Evolutionary conservation across 2,797 vertebrate species (phyloP).

Genomic region (Podarcis lilfordi): DNA sequence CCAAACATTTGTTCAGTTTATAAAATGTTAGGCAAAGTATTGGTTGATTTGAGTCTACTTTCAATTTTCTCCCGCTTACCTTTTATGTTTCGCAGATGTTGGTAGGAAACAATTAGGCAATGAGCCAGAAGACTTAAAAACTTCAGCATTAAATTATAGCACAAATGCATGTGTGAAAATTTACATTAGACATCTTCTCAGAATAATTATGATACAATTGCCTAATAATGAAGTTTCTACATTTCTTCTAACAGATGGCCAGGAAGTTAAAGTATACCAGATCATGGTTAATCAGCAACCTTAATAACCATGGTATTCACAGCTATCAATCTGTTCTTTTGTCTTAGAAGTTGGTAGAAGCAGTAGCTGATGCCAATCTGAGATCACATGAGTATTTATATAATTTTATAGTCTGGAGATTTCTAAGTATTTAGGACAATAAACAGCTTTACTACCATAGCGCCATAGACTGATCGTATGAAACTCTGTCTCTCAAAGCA

Average conservation of each 20-base stretch:
- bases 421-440: neutral
- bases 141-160: slow-evolving; percentile 53
- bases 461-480: too few species aligned
- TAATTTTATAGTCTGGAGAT: slow-evolving; percentile 4
- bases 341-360: slow-evolving; percentile 22
- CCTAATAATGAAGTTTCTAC: slow-evolving; percentile 64
- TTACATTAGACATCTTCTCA: slow-evolving; percentile 52
- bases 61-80: slow-evolving; percentile 22
- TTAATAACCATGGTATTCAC: slow-evolving; percentile 53
- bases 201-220: slow-evolving; percentile 68
- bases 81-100: slow-evolving; percentile 64
- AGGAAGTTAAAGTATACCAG: slow-evolving; percentile 60
- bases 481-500: neutral
- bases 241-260: slow-evolving; percentile 69
- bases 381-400: slow-evolving; percentile 44
- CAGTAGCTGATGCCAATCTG: slow-evolving; percentile 20
- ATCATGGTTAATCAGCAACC: slow-evolving; percentile 68
- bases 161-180: slow-evolving; percentile 60
- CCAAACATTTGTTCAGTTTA: slow-evolving; percentile 52
- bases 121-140: slow-evolving; percentile 58
- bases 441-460: neutral
- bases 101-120: slow-evolving; percentile 57
- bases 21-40: slow-evolving; percentile 32
- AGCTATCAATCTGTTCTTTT: slow-evolving; percentile 52
- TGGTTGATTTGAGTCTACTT: slow-evolving; percentile 18